Percentiles rank a stretch among this genome's conserved stretches.
phyloP scores from a whole-genome alignment of 2,797 vertebrate genomes.

The Myotis myotis region DNA sequence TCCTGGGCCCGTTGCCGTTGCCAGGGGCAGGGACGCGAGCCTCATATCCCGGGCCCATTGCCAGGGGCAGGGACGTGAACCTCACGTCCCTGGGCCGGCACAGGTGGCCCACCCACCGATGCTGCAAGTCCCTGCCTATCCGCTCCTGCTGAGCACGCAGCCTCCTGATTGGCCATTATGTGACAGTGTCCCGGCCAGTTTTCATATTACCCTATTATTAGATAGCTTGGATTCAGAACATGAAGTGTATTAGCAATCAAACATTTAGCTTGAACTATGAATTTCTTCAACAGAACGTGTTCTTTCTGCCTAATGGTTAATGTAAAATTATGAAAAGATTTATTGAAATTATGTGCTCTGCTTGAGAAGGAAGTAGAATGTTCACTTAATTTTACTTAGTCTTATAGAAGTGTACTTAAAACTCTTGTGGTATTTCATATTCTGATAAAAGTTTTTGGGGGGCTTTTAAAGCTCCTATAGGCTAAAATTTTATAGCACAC shows the following conservation, averaged over 20 bases:
- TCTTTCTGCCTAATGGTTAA: neutral
- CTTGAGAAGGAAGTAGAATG: slow-evolving; percentile 7
- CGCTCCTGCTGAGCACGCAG: too few species aligned
- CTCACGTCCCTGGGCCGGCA: too few species aligned
- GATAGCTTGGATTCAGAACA: neutral
- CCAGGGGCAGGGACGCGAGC: too few species aligned
- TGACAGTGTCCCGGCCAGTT: too few species aligned
- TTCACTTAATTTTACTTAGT: neutral
- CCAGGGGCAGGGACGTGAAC: too few species aligned
- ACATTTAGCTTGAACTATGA: neutral
- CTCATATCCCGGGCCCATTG: too few species aligned
- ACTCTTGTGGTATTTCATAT: neutral
- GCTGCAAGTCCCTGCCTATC: too few species aligned
- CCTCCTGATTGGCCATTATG: too few species aligned
- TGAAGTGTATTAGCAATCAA: neutral
- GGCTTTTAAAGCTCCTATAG: neutral
- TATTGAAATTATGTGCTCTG: neutral
- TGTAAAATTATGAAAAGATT: neutral
- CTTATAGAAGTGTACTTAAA: slow-evolving; percentile 20
- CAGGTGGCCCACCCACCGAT: too few species aligned
- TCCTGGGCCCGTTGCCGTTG: too few species aligned
- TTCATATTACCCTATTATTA: too few species aligned
- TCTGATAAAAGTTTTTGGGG: neutral
- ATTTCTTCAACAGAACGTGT: neutral
- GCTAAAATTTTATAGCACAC: neutral